Evolutionary conservation across 2,797 vertebrate genomes (phyloP).

Genomic region (Cossypha heuglini): DNA sequence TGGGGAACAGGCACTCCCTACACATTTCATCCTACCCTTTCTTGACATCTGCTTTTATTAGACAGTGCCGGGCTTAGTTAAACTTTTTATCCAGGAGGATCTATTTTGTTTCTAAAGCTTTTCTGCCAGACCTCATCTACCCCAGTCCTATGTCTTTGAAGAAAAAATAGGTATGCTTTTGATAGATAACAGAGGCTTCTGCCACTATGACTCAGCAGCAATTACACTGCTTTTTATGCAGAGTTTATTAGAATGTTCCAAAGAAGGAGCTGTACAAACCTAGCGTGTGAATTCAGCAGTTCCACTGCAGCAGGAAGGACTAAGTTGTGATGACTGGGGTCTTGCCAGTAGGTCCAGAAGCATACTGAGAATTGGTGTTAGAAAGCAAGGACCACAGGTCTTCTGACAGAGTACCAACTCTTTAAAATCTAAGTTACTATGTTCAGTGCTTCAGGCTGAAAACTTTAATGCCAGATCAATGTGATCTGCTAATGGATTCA

Average conservation of each 20-base stretch:
- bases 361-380: neutral
- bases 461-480: conserved; percentile 27
- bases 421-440: neutral
- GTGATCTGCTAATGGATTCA: conserved; percentile 17
- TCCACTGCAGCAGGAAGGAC: neutral
- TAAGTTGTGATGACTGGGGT: neutral
- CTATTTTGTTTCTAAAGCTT: neutral
- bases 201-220: conserved; percentile 1
- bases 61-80: neutral
- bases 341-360: neutral
- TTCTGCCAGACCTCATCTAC: neutral
- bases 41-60: neutral
- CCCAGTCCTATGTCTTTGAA: neutral
- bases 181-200: neutral
- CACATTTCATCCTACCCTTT: neutral
- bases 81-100: neutral
- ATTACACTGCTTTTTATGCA: neutral
- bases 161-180: neutral
- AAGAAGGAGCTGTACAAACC: neutral
- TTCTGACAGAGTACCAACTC: neutral
- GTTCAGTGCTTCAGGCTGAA: neutral
- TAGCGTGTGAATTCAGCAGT: neutral
- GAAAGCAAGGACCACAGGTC: neutral
- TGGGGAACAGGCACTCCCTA: neutral
- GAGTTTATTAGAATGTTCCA: conserved; percentile 10